phyloP scores from a whole-genome alignment of 2,113 vertebrate species.

The Neofelis nebulosa region DNA sequence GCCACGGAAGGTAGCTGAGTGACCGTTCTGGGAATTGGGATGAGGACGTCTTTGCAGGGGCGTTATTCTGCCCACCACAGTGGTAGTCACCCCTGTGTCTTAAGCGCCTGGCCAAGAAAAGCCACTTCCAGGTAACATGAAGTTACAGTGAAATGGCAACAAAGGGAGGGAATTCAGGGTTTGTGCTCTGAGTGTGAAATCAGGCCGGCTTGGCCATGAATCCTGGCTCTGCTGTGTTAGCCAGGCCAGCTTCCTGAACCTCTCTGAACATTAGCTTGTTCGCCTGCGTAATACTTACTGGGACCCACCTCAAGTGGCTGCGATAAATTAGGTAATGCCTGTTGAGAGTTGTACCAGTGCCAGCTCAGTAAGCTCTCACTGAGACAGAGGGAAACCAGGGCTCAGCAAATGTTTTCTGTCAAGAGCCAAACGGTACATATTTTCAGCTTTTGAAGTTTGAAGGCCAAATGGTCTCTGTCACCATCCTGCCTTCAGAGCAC shows the following conservation, averaged over 20 bases:
- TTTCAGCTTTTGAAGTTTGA: not conserved
- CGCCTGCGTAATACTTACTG: not conserved
- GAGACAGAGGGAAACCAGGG: not conserved
- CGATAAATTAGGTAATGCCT: not conserved
- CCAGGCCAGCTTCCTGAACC: not conserved
- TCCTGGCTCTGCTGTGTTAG: not conserved
- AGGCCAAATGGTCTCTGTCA: not conserved
- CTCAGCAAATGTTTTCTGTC: not conserved
- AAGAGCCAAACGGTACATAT: not conserved
- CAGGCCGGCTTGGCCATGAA: not conserved
- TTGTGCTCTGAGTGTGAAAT: not conserved
- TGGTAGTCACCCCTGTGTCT: not conserved
- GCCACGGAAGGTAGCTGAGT: not conserved
- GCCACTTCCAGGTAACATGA: not conserved
- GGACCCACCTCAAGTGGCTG: too few species aligned
- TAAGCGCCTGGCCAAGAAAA: not conserved
- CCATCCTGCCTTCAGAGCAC: not conserved
- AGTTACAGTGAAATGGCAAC: not conserved
- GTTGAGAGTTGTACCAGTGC: not conserved
- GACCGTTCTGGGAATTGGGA: not conserved
- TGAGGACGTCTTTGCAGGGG: not conserved
- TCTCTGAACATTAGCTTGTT: not conserved
- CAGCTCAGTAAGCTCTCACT: not conserved
- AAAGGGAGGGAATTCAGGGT: not conserved
- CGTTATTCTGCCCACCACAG: not conserved